A percentile compares a stretch with the other conserved stretches of the same genome.
These are phyloP conservation scores for Oreortyx pictus DNA, from an alignment of 2,797 vertebrate species.

Conservation along the genomic window DNA sequence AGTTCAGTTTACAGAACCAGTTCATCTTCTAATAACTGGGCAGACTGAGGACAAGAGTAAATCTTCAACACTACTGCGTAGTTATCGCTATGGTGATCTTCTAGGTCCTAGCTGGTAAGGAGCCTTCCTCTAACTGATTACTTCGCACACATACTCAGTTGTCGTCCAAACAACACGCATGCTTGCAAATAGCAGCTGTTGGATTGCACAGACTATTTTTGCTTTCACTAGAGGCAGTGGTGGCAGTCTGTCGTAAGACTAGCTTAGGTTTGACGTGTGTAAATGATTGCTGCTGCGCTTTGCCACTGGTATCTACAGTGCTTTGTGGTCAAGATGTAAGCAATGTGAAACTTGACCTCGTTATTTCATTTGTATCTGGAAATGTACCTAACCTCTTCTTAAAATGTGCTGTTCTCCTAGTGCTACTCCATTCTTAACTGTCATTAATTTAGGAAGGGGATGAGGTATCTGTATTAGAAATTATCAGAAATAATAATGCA, in stretches of 20 bases:
- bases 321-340: neutral
- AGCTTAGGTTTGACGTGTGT: neutral
- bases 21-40: neutral
- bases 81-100: neutral
- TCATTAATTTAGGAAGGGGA: rapidly evolving
- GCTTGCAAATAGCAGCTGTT: neutral
- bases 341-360: neutral
- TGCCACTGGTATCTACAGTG: neutral
- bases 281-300: neutral
- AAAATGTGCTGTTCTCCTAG: neutral
- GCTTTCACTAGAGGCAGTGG: neutral
- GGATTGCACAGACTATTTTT: neutral
- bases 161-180: neutral
- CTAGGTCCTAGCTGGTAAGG: neutral
- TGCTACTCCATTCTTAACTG: neutral
- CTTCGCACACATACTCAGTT: rapidly evolving
- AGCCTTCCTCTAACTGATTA: neutral
- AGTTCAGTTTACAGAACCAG: neutral
- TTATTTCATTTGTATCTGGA: neutral
- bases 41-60: neutral
- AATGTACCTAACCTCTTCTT: neutral
- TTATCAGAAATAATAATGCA: neutral
- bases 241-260: neutral
- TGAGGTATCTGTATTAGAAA: neutral
- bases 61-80: neutral